Conservation (phyloP, 2,797 vertebrate species). For the Gambusia yucatana region DNA sequence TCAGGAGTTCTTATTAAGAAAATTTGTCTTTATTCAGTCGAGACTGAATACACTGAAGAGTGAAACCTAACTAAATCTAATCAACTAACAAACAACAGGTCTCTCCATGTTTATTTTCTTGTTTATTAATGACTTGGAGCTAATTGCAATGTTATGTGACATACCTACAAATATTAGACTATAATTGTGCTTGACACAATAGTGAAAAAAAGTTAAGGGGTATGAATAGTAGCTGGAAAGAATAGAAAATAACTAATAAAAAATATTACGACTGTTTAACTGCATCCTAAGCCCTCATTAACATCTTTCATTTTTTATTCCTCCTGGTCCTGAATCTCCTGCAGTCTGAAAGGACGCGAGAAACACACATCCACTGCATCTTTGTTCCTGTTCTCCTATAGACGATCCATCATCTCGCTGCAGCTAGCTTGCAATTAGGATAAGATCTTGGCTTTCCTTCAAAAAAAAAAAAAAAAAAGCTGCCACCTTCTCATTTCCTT, state of each 20-base stretch:
- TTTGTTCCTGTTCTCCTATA: slow-evolving; percentile 53
- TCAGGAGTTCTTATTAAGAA: background rate
- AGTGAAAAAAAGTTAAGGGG: no score
- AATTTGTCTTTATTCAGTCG: background rate
- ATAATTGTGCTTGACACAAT: no score
- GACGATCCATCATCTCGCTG: slow-evolving; percentile 63
- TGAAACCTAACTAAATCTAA: background rate
- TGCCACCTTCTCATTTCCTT: slow-evolving; percentile 35
- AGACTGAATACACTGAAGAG: background rate
- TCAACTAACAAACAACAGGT: slow-evolving; percentile 1
- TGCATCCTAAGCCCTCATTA: background rate
- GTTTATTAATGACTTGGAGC: background rate
- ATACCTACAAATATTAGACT: background rate
- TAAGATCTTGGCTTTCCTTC: slow-evolving; percentile 63
- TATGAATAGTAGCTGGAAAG: background rate
- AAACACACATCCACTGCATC: slow-evolving; percentile 38
- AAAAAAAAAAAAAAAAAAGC: slow-evolving; percentile 19
- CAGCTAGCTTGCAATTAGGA: slow-evolving; percentile 59
- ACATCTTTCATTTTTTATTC: slow-evolving; percentile 7
- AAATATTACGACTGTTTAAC: background rate
- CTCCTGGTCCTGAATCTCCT: slow-evolving; percentile 15
- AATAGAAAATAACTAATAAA: background rate
- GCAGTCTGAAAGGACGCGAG: slow-evolving; percentile 22
- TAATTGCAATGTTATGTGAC: background rate
- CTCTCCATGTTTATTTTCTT: background rate